Conservation (phyloP, 2,797 vertebrate genomes). For the Enteromius afrohamiltoni region DNA sequence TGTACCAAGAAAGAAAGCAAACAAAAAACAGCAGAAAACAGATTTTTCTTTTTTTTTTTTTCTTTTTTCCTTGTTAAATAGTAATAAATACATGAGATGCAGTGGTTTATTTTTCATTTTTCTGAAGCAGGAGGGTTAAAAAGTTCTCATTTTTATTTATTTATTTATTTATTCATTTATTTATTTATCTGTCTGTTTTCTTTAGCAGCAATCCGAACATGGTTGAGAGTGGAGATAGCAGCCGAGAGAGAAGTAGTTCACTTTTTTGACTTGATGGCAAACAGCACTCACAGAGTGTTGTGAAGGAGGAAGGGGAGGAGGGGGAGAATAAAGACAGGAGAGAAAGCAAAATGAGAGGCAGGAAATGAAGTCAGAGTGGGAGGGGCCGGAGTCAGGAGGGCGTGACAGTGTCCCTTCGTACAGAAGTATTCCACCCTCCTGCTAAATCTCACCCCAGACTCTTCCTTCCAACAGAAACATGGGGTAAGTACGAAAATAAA, state of each 20-base stretch:
- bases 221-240: constrained; percentile 82
- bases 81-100: constrained; percentile 90
- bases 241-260: constrained; percentile 83
- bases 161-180: constrained; percentile 77
- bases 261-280: constrained; percentile 79
- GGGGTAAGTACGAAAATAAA: constrained; percentile 37
- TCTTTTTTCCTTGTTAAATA: constrained; percentile 86
- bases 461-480: constrained; percentile 63
- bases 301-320: constrained; percentile 70
- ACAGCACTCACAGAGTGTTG: constrained; percentile 73
- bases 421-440: constrained; percentile 64
- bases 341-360: constrained; percentile 50
- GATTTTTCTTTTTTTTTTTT: constrained; percentile 73
- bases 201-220: constrained; percentile 89
- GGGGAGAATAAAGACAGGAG: constrained; percentile 53
- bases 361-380: constrained; percentile 53
- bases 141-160: constrained; percentile 77
- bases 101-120: constrained; percentile 85
- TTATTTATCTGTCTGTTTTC: constrained; percentile 86
- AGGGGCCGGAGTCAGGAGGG: constrained; percentile 57
- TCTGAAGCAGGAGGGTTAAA: constrained; percentile 86
- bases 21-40: constrained; percentile 85
- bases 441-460: constrained; percentile 55
- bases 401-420: constrained; percentile 66
- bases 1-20: constrained; percentile 84